A percentile compares a stretch with the other conserved stretches of the same genome.
These are phyloP conservation scores for Gonioctena quinquepunctata DNA, from an alignment of 1,140 invertebrate species.

Conservation along the genomic window DNA sequence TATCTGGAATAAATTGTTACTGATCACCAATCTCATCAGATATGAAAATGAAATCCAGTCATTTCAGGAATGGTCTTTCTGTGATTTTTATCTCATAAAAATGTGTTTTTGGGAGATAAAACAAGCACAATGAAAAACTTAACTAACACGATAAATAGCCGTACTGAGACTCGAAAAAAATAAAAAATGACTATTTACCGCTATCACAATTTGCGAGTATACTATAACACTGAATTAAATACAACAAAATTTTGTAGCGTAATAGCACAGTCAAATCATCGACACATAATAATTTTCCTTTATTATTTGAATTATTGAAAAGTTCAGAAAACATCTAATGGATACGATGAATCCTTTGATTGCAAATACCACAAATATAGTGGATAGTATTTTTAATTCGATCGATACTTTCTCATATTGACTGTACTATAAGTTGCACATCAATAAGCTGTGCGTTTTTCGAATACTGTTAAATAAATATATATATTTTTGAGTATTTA, in stretches of 20 bases:
- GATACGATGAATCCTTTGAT: too few relatives aligned
- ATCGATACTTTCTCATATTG: too few relatives aligned
- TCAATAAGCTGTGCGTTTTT: background rate
- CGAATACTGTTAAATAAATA: conserved; percentile 31
- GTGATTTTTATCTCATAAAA: background rate
- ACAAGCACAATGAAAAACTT: conserved; percentile 33
- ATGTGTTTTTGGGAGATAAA: conserved; percentile 6
- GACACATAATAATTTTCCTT: background rate
- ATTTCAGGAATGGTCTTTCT: too few relatives aligned
- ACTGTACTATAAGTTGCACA: conserved; percentile 13
- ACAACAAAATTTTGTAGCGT: conserved; percentile 16
- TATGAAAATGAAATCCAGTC: too few relatives aligned
- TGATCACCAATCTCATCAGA: too few relatives aligned
- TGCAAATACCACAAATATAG: too few relatives aligned
- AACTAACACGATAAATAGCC: conserved; percentile 40
- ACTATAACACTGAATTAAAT: conserved; percentile 28
- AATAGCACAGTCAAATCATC: background rate
- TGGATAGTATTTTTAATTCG: background rate
- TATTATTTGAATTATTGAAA: too few relatives aligned
- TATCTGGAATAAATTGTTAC: too few relatives aligned
- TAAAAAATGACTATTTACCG: conserved; percentile 32
- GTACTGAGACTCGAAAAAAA: conserved; percentile 17
- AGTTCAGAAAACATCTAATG: too few relatives aligned
- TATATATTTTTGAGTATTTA: conserved; percentile 34
- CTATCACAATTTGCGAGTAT: conserved; percentile 51